Conservation (phyloP, 2,797 vertebrate species). For the Microhierax caerulescens region DNA sequence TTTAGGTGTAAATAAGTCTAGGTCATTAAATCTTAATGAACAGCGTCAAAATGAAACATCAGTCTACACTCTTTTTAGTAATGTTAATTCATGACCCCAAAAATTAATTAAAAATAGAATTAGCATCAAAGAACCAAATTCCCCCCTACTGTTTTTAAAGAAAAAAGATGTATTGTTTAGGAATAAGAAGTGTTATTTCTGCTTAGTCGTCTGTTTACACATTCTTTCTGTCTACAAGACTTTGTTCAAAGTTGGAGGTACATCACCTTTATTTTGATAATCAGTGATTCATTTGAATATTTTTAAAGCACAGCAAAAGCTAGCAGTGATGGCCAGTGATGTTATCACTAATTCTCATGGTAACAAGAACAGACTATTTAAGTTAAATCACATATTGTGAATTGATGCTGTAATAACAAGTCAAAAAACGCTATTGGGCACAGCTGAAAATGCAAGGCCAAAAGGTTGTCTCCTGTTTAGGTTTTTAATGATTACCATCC, state of each 20-base stretch:
- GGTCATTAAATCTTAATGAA: constrained; percentile 68
- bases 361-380: neutral
- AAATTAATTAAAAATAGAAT: constrained; percentile 59
- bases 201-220: neutral
- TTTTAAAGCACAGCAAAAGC: neutral
- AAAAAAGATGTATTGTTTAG: neutral
- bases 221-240: neutral
- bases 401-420: neutral
- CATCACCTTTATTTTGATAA: neutral
- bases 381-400: neutral
- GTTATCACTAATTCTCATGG: neutral
- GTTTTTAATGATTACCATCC: neutral
- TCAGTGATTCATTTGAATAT: neutral
- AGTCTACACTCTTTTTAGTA: neutral
- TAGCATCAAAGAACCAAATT: neutral
- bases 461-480: neutral
- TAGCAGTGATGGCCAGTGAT: neutral
- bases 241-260: neutral
- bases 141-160: neutral
- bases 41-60: constrained; percentile 8
- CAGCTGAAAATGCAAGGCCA: neutral
- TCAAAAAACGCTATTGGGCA: neutral
- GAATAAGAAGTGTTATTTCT: neutral
- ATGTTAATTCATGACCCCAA: constrained; percentile 6
- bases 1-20: constrained; percentile 75